These are phyloP conservation scores for Rhizomys pruinosus DNA, from an alignment of 2,113 vertebrate genomes.

Conservation along the genomic window DNA sequence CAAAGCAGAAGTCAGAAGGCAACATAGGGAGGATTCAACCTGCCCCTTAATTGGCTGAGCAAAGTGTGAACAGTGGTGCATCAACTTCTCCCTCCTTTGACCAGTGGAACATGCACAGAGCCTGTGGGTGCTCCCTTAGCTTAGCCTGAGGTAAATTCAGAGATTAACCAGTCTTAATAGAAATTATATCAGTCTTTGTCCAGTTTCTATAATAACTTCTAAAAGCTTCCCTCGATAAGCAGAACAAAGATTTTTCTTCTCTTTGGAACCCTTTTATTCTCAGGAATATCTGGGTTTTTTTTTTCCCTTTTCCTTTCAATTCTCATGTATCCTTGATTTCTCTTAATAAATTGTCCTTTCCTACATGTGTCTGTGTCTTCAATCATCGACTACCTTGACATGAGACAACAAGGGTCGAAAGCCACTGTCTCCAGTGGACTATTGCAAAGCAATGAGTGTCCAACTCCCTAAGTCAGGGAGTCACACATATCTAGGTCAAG, in stretches of 20 bases:
- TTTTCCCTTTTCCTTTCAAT: too few species aligned
- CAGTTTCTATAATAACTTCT: background rate
- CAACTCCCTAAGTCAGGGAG: too few species aligned
- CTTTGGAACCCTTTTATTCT: background rate
- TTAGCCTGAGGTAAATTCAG: too few species aligned
- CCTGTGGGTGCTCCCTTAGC: too few species aligned
- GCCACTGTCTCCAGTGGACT: background rate
- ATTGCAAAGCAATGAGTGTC: too few species aligned
- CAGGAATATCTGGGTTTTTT: background rate
- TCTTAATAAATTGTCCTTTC: background rate
- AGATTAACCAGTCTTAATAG: background rate
- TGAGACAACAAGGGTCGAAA: background rate
- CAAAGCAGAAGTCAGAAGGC: background rate
- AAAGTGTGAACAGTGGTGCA: background rate
- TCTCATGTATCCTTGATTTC: background rate
- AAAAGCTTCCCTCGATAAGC: background rate
- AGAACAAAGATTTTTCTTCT: background rate
- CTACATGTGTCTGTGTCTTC: background rate
- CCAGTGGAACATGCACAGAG: background rate
- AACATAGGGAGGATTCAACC: background rate
- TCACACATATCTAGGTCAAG: background rate
- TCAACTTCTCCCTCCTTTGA: background rate
- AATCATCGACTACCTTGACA: too few species aligned
- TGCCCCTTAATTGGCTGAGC: too few species aligned
- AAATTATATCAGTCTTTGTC: background rate